Conservation (phyloP, 23 tunicate genomes). For the Styela plicata region DNA sequence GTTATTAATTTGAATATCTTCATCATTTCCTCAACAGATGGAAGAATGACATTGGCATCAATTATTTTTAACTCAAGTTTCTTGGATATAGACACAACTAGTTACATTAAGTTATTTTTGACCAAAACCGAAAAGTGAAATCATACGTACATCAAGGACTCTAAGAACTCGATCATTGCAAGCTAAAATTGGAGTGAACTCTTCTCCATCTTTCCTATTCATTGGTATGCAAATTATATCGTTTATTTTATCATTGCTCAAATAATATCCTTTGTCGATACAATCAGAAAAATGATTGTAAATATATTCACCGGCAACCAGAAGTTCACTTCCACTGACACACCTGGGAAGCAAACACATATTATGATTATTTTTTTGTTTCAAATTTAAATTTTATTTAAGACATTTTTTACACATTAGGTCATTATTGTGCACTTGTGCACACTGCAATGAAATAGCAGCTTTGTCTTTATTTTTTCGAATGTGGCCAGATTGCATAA, state of each 20-base stretch:
- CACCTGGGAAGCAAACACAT: constrained; percentile 27
- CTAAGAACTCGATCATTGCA: constrained; percentile 78
- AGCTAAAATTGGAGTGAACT: constrained; percentile 57
- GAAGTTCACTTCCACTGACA: constrained; percentile 85
- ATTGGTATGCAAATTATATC: constrained; percentile 66
- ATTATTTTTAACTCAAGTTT: no score
- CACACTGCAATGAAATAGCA: no score
- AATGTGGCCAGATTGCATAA: no score
- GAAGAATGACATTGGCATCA: no score
- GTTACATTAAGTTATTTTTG: no score
- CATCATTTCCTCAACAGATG: no score
- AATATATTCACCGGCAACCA: constrained; percentile 62
- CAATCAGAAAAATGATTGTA: constrained; percentile 94
- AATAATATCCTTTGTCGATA: constrained; percentile 91
- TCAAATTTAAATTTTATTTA: not conserved
- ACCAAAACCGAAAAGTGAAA: no score
- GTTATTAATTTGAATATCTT: no score
- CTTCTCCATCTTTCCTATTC: constrained; percentile 39
- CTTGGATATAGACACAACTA: no score
- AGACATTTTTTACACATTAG: no score
- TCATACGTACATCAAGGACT: constrained; percentile 51
- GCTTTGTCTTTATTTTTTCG: no score
- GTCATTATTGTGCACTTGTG: no score
- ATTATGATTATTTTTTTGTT: not conserved
- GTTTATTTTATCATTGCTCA: constrained; percentile 78